phyloP scores from a whole-genome alignment of 2,797 vertebrate species.

The Chiloscyllium punctatum region DNA sequence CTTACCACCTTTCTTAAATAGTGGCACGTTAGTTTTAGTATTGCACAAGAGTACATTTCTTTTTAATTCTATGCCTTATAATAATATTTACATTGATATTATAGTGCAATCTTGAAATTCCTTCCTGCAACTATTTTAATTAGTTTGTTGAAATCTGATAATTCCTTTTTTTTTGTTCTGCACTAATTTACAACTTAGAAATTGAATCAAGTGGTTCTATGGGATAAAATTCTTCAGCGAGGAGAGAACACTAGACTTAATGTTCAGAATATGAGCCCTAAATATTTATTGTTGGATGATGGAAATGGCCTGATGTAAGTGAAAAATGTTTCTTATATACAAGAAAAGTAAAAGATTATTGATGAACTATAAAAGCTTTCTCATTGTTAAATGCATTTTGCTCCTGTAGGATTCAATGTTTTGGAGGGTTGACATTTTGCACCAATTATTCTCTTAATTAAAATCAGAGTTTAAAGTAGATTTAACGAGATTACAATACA shows the following conservation, averaged over 20 bases:
- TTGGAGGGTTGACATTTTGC: not conserved
- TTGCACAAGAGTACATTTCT: not conserved
- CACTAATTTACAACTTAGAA: not conserved
- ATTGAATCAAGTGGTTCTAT: conserved; percentile 38
- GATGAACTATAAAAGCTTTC: not conserved
- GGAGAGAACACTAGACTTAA: conserved; percentile 23
- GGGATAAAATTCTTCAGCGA: conserved; percentile 37
- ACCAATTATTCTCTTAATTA: not conserved
- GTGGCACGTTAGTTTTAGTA: not conserved
- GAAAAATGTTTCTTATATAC: not conserved
- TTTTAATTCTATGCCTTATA: not conserved
- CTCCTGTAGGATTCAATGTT: not conserved
- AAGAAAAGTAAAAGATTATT: not conserved
- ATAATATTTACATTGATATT: not conserved
- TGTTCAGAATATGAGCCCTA: not conserved
- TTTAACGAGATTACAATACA: too few relatives aligned
- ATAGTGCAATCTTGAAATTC: not conserved
- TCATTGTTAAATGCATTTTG: not conserved
- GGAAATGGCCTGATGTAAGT: conserved; percentile 36
- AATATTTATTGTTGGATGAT: conserved; percentile 39
- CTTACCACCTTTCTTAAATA: too few relatives aligned
- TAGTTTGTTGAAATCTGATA: not conserved
- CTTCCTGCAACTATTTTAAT: not conserved
- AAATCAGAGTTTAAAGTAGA: not conserved
- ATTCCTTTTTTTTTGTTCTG: not conserved